Percentiles rank a stretch among this genome's conserved stretches.
Conservation (phyloP, 2,113 vertebrate genomes). For the Lampris incognitus region DNA sequence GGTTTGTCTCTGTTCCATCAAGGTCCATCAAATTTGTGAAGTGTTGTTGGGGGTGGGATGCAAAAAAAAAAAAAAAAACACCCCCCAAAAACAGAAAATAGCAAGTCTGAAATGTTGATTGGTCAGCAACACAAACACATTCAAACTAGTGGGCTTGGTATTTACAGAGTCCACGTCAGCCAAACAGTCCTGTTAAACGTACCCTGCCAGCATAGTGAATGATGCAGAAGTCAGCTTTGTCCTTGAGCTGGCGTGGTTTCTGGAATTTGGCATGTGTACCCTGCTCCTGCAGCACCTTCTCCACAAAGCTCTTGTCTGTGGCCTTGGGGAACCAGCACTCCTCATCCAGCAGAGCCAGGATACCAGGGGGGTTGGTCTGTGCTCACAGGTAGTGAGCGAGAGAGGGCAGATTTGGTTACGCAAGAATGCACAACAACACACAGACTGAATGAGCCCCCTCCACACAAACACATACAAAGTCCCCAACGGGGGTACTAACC, state of each 20-base stretch:
- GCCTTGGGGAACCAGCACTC: conserved; percentile 99
- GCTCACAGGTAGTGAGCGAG: background rate
- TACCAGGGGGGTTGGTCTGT: conserved; percentile 95
- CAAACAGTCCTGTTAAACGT: conserved; percentile 37
- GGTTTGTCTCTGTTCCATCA: no score
- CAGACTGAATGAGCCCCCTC: background rate
- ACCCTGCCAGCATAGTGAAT: conserved; percentile 96
- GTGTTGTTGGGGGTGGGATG: no score
- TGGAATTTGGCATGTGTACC: conserved; percentile 94
- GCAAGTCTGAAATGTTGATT: no score
- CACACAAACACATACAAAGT: background rate
- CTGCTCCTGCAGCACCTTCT: conserved; percentile 92
- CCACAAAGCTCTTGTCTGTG: conserved; percentile 95
- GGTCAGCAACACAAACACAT: no score
- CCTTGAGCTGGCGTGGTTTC: conserved; percentile 96
- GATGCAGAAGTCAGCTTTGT: conserved; percentile 96
- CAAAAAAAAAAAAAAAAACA: no score
- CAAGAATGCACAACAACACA: background rate
- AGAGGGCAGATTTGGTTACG: background rate
- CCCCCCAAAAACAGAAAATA: no score
- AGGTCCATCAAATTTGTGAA: no score
- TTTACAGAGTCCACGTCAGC: background rate
- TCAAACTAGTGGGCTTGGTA: background rate
- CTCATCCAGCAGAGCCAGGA: conserved; percentile 95
- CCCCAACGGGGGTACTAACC: conserved; percentile 74